A percentile compares a stretch with the other conserved stretches of the same genome.
These are phyloP conservation scores for Mirza zaza DNA, from an alignment of 2,113 vertebrate species.

Conservation along the genomic window DNA sequence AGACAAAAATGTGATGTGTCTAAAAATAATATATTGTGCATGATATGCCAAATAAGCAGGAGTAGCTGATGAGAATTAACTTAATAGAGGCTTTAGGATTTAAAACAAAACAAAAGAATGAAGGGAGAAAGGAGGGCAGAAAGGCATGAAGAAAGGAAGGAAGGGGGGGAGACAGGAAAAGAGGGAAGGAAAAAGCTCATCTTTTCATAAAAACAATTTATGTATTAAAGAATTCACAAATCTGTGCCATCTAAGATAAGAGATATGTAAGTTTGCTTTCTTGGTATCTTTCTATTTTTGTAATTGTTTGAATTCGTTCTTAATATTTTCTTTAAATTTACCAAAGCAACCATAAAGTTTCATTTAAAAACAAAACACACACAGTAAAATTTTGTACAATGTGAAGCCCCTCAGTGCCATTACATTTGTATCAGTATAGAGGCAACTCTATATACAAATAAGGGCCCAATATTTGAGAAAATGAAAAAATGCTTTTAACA, in stretches of 20 bases:
- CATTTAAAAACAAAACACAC: background rate
- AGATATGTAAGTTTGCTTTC: background rate
- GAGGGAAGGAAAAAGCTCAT: background rate
- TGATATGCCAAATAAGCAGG: slow-evolving; percentile 66
- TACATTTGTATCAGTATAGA: background rate
- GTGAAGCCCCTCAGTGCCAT: background rate
- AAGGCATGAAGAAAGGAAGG: background rate
- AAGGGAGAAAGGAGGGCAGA: slow-evolving; percentile 45
- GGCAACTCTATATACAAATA: background rate
- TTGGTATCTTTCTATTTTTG: background rate
- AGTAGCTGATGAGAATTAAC: slow-evolving; percentile 54
- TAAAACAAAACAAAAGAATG: slow-evolving; percentile 35
- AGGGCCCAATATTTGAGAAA: background rate
- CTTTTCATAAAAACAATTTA: background rate
- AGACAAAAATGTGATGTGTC: slow-evolving; percentile 40
- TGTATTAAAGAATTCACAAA: background rate
- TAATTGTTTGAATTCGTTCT: background rate
- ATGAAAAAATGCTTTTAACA: background rate
- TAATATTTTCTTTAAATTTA: background rate
- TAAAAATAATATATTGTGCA: slow-evolving; percentile 67
- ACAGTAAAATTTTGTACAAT: background rate
- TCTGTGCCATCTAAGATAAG: background rate
- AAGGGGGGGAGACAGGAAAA: fast-evolving
- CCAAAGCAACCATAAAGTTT: background rate
- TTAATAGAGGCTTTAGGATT: slow-evolving; percentile 57